These are phyloP conservation scores for Leptodactylus fallax DNA, from an alignment of 2,797 vertebrate genomes.

Conservation along the genomic window DNA sequence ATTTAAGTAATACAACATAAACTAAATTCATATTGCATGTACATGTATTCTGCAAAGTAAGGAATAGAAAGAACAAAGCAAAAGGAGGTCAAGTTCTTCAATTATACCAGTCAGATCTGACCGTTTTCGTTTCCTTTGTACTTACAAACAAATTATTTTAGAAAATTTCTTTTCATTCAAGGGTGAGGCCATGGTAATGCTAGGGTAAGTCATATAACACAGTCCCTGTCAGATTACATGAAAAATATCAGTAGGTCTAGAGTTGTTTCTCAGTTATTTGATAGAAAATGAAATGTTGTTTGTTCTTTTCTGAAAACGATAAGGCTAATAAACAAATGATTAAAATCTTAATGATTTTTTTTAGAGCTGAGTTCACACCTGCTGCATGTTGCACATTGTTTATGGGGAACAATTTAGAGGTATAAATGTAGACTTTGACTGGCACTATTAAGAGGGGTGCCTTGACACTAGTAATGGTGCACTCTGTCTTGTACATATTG, in stretches of 20 bases:
- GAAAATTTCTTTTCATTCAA: constrained; percentile 37
- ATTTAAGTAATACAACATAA: not conserved
- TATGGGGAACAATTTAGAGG: not conserved
- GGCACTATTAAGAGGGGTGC: not conserved
- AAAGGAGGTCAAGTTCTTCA: constrained; percentile 33
- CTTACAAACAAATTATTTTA: constrained; percentile 47
- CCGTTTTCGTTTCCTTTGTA: constrained; percentile 16
- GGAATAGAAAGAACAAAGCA: not conserved
- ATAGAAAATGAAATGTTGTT: not conserved
- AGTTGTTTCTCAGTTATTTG: constrained; percentile 30
- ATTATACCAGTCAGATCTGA: not conserved
- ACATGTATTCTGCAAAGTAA: not conserved
- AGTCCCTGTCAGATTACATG: not conserved
- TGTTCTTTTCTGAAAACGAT: constrained; percentile 8
- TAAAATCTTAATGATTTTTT: not conserved
- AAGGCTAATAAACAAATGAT: not conserved
- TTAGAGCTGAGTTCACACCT: too few relatives aligned
- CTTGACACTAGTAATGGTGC: too few relatives aligned
- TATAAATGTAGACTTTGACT: not conserved
- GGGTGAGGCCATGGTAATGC: constrained; percentile 21
- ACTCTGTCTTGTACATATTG: not conserved
- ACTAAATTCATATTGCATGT: not conserved
- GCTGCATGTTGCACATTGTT: not conserved
- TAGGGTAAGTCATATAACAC: constrained; percentile 8
- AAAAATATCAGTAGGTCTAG: constrained; percentile 39